Evolutionary conservation across 2,888 invertebrate species (phyloP).

Genomic region (Nemotelus pantherinus): DNA sequence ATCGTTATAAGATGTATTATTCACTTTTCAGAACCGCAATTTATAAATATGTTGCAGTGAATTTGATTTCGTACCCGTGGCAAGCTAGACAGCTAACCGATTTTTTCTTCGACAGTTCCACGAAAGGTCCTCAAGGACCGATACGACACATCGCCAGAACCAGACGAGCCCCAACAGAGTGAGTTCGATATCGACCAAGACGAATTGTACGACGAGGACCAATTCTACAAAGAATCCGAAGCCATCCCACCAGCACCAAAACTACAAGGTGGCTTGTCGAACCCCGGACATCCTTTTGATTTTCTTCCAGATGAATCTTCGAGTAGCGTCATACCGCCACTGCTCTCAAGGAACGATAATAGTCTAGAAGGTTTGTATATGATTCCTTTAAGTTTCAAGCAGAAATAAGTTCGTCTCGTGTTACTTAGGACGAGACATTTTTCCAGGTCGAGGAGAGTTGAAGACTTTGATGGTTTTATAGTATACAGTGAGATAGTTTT

Average conservation of each 20-base stretch:
- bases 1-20: no score
- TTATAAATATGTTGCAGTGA: no score
- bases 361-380: conserved; percentile 60
- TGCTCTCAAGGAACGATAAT: conserved; percentile 59
- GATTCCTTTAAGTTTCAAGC: not conserved
- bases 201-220: conserved; percentile 68
- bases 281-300: conserved; percentile 52
- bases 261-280: conserved; percentile 61
- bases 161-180: conserved; percentile 75
- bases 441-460: no score
- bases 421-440: no score
- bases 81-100: not conserved
- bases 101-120: conserved; percentile 68
- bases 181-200: conserved; percentile 67
- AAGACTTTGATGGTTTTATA: no score
- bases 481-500: no score
- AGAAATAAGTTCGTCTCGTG: no score
- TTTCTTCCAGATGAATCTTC: conserved; percentile 47
- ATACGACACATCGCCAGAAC: conserved; percentile 80
- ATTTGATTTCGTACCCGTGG: no score
- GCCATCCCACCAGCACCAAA: conserved; percentile 69
- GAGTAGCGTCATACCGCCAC: conserved; percentile 59
- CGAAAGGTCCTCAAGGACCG: conserved; percentile 84
- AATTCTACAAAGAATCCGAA: conserved; percentile 68
- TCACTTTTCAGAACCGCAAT: no score